A percentile compares a stretch with the other conserved stretches of the same genome.
These are phyloP conservation scores for Callocephalon fimbriatum DNA, from an alignment of 2,113 vertebrate species.

Conservation along the genomic window DNA sequence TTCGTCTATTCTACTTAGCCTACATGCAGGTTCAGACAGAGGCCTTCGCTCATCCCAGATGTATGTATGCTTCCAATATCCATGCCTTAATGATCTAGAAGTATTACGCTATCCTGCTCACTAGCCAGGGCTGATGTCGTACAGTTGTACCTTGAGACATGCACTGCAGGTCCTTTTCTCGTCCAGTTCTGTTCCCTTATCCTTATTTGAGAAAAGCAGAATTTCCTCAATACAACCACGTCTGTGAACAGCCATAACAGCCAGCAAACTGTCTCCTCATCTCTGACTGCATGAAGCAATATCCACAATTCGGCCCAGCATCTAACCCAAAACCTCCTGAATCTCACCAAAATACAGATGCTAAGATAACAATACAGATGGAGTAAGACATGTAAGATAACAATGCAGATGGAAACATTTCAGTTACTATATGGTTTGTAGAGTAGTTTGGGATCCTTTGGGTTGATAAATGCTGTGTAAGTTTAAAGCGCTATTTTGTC, in stretches of 20 bases:
- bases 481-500: not conserved
- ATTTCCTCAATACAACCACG: not conserved
- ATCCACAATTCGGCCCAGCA: not conserved
- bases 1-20: not conserved
- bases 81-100: not conserved
- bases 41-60: not conserved
- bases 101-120: not conserved
- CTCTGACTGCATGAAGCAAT: not conserved
- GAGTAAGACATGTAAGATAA: not conserved
- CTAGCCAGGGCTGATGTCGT: not conserved
- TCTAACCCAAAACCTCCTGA: not conserved
- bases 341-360: not conserved
- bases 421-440: not conserved
- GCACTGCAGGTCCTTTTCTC: not conserved
- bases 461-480: not conserved
- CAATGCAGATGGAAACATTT: not conserved
- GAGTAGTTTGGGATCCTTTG: not conserved
- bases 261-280: not conserved
- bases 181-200: not conserved
- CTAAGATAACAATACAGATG: not conserved
- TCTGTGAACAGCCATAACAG: not conserved
- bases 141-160: not conserved
- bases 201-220: not conserved
- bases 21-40: not conserved
- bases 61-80: not conserved